Evolutionary conservation across 2,797 vertebrate genomes (phyloP).

Genomic region (Peromyscus melanophrys): DNA sequence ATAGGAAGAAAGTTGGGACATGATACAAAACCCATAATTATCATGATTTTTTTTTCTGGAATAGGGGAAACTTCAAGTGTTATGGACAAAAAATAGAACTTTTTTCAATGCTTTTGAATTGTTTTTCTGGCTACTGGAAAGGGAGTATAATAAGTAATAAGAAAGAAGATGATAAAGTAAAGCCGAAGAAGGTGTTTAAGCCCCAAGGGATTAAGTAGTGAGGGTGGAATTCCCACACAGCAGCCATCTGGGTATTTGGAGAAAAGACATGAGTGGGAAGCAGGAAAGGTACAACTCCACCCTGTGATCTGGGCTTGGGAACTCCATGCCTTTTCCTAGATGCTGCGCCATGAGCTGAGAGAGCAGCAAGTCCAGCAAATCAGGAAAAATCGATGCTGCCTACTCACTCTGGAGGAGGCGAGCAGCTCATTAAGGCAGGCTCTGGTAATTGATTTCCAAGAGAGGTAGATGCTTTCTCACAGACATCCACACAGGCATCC

Average conservation of each 20-base stretch:
- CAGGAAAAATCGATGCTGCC: not conserved
- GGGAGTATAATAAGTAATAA: not conserved
- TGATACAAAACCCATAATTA: not conserved
- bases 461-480: not conserved
- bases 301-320: not conserved
- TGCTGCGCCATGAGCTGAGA: not conserved
- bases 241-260: not conserved
- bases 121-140: not conserved
- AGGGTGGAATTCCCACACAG: not conserved
- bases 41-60: not conserved
- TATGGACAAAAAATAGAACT: not conserved
- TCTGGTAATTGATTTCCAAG: slow-evolving; percentile 1
- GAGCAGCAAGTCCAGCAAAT: not conserved
- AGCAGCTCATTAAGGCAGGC: not conserved
- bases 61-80: not conserved
- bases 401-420: not conserved
- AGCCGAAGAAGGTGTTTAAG: slow-evolving; percentile 4
- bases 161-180: not conserved
- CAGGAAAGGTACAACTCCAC: not conserved
- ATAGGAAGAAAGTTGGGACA: not conserved
- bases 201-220: not conserved
- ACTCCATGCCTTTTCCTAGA: not conserved
- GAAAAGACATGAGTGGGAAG: accelerated
- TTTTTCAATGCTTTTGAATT: slow-evolving; percentile 27
- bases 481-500: not conserved